Evolutionary conservation across 2,888 invertebrate genomes (phyloP).

Genomic region (Plemyria rubiginata): DNA sequence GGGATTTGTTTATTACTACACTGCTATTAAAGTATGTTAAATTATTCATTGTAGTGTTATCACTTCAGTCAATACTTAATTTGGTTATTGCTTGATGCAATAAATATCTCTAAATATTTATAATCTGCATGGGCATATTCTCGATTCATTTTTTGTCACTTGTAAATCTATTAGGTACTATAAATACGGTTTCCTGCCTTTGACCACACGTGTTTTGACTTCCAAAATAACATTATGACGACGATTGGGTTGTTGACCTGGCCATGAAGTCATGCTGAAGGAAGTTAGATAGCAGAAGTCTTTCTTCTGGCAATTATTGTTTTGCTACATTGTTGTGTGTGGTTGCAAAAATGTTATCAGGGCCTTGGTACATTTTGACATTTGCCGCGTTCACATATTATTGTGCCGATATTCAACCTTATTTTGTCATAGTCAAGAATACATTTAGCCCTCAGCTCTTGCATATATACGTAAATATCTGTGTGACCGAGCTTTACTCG

Average conservation of each 20-base stretch:
- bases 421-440: no score
- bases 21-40: neutral
- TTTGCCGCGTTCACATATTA: no score
- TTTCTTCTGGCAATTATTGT: constrained; percentile 20
- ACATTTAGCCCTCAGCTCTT: neutral
- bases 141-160: neutral
- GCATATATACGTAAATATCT: no score
- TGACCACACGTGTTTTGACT: constrained; percentile 18
- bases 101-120: no score
- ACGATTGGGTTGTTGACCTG: constrained; percentile 22
- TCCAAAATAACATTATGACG: constrained; percentile 19
- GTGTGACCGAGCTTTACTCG: no score
- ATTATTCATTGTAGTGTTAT: neutral
- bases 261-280: constrained; percentile 23
- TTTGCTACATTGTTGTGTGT: constrained; percentile 1
- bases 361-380: no score
- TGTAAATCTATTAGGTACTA: constrained; percentile 1
- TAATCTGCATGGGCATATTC: neutral
- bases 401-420: no score
- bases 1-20: neutral
- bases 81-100: no score
- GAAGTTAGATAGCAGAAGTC: constrained; percentile 19
- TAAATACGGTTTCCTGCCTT: constrained; percentile 23
- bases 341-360: constrained; percentile 22
- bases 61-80: no score